Conservation (phyloP, 23 tunicate genomes). For the Pegea sp. region DNA sequence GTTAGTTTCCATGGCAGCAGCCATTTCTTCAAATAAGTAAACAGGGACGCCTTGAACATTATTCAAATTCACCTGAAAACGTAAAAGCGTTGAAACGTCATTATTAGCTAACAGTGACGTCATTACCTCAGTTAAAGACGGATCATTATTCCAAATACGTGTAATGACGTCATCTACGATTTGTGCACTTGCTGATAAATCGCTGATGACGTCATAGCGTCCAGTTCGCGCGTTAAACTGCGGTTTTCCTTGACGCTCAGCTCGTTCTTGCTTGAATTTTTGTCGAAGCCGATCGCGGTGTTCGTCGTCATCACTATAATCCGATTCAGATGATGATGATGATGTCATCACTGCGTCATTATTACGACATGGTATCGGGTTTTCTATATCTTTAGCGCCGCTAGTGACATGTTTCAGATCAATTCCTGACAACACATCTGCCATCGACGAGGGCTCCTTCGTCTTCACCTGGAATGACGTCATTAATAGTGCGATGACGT, state of each 20-base stretch:
- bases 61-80: conserved; percentile 86
- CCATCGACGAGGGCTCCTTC: conserved; percentile 42
- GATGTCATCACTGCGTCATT: conserved; percentile 35
- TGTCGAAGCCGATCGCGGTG: conserved; percentile 17
- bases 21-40: conserved; percentile 79
- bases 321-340: too few species aligned
- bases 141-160: conserved; percentile 58
- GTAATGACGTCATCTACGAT: conserved; percentile 75
- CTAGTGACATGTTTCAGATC: conserved; percentile 49
- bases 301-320: conserved; percentile 22
- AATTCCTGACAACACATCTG: conserved; percentile 71
- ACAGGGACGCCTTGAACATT: conserved; percentile 88
- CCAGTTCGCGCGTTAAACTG: conserved; percentile 52
- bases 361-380: conserved; percentile 1
- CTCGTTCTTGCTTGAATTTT: conserved; percentile 11
- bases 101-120: too few species aligned
- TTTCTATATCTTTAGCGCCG: too few species aligned
- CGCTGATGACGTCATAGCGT: conserved; percentile 79
- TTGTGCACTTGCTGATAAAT: conserved; percentile 61
- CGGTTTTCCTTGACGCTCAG: conserved; percentile 3
- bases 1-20: conserved; percentile 79
- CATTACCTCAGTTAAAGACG: conserved; percentile 38
- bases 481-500: background rate
- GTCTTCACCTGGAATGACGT: conserved; percentile 23
- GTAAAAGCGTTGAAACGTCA: too few species aligned